A percentile compares a stretch with the other conserved stretches of the same genome.
Evolutionary conservation across 2,888 invertebrate species (phyloP).

Genomic region (Hypercompe scribonia): DNA sequence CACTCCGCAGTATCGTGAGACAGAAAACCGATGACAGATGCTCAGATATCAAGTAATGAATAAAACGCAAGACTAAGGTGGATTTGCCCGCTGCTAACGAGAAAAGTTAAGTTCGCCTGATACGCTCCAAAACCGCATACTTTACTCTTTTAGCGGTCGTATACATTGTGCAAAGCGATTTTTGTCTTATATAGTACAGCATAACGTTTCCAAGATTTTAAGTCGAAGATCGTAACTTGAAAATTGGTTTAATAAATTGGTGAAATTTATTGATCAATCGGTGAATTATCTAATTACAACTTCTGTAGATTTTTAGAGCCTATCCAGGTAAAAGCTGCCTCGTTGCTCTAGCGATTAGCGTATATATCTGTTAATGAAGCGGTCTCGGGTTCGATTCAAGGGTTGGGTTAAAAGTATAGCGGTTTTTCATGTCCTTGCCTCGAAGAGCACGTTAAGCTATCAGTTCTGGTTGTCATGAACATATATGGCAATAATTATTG

Average conservation of each 20-base stretch:
- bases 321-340: neutral
- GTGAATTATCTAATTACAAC: neutral
- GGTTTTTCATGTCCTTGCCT: too few relatives aligned
- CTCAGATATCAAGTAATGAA: constrained; percentile 80
- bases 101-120: constrained; percentile 81
- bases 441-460: too few relatives aligned
- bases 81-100: constrained; percentile 77
- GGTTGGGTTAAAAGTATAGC: too few relatives aligned
- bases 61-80: constrained; percentile 76
- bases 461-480: too few relatives aligned
- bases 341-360: too few relatives aligned
- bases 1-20: constrained; percentile 46
- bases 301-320: neutral
- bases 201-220: neutral
- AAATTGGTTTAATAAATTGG: too few relatives aligned
- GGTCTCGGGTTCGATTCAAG: too few relatives aligned
- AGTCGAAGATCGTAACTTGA: too few relatives aligned
- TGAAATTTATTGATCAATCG: neutral
- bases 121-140: constrained; percentile 67
- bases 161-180: constrained; percentile 38
- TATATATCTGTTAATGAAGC: too few relatives aligned
- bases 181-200: neutral
- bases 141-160: constrained; percentile 60
- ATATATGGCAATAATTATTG: too few relatives aligned
- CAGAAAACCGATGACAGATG: constrained; percentile 75